Conservation (phyloP, 2,113 vertebrate species). For the Cebidichthys violaceus region DNA sequence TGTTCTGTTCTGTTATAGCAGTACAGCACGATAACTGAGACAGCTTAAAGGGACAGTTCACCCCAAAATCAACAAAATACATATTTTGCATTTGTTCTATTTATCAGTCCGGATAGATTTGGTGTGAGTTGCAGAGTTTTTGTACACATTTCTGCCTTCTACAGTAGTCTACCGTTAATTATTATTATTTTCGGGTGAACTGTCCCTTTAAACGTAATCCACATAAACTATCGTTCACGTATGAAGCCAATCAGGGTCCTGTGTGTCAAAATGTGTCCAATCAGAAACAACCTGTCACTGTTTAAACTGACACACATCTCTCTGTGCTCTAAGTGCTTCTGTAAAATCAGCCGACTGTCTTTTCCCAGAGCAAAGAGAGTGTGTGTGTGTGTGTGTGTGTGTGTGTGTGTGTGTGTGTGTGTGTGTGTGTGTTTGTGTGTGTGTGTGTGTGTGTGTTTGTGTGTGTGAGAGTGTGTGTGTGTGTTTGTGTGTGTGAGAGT, state of each 20-base stretch:
- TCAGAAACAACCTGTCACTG: neutral
- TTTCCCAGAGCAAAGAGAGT: conserved; percentile 25
- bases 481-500: conserved; percentile 13
- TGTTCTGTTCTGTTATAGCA: neutral
- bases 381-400: neutral
- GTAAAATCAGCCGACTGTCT: neutral
- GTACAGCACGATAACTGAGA: neutral
- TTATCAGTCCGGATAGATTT: too few relatives aligned
- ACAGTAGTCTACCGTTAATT: too few relatives aligned
- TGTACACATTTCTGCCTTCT: too few relatives aligned
- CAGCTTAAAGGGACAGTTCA: neutral
- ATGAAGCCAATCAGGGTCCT: neutral
- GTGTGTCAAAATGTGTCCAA: neutral
- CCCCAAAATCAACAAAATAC: neutral
- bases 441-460: conserved; percentile 30
- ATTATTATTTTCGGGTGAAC: too few relatives aligned
- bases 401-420: conserved; percentile 17
- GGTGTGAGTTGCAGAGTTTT: too few relatives aligned
- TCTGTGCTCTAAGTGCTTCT: conserved; percentile 18
- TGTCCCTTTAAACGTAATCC: too few relatives aligned
- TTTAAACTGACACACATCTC: neutral
- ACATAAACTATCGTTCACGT: too few relatives aligned
- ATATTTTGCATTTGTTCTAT: too few relatives aligned
- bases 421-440: conserved; percentile 8
- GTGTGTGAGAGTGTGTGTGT: conserved; percentile 1